Percentiles rank a stretch among this genome's conserved stretches.
phyloP scores from a whole-genome alignment of 2,888 invertebrate species.

The Cylindroiulus punctatus region DNA sequence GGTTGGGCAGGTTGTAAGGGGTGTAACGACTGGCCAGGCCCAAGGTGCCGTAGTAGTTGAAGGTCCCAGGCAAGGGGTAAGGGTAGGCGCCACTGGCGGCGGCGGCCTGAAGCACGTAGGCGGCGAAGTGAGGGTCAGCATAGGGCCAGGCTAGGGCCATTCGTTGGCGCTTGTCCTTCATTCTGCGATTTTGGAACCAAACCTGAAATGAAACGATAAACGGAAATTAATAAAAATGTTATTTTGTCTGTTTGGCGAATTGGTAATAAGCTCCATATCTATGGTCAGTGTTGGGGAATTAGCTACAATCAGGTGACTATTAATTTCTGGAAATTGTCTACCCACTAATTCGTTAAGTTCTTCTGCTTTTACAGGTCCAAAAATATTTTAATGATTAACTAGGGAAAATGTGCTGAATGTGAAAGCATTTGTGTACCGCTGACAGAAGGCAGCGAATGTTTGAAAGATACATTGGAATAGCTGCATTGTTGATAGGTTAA shows the following conservation, averaged over 20 bases:
- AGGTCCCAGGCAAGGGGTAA: slow-evolving; percentile 65
- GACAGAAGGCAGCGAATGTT: no score
- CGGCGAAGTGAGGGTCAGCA: slow-evolving; percentile 90
- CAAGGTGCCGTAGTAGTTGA: slow-evolving; percentile 60
- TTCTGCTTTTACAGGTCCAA: no score
- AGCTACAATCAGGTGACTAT: no score
- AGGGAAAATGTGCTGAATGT: no score
- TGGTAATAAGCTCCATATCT: neutral
- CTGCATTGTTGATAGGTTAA: no score
- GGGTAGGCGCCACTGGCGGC: slow-evolving; percentile 72
- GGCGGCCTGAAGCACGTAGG: slow-evolving; percentile 88
- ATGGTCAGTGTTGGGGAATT: no score
- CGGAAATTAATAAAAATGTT: neutral
- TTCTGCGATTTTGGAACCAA: slow-evolving; percentile 97
- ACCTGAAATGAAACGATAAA: slow-evolving; percentile 72
- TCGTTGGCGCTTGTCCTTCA: slow-evolving; percentile 97
- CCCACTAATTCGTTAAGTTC: no score
- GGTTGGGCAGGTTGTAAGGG: slow-evolving; percentile 59
- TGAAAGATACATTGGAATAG: no score
- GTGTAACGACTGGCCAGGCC: slow-evolving; percentile 55
- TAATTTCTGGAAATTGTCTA: no score
- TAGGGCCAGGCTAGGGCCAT: slow-evolving; percentile 96
- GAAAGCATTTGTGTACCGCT: no score
- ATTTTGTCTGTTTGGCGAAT: neutral
- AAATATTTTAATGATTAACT: no score